phyloP scores from a whole-genome alignment of 2,113 vertebrate genomes.

The Bungarus multicinctus region DNA sequence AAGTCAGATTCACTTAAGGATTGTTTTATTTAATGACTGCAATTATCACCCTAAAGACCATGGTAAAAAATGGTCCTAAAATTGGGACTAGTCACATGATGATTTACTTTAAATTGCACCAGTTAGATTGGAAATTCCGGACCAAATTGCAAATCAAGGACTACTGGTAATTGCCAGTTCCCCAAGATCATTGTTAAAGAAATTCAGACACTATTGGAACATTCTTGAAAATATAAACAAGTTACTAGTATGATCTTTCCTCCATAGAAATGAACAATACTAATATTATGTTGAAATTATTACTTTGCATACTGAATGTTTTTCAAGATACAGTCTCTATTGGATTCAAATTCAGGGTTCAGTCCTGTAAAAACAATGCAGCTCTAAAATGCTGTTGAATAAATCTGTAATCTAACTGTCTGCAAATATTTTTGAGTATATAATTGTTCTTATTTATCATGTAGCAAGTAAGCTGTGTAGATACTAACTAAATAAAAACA shows the following conservation, averaged over 20 bases:
- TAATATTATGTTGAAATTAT: neutral
- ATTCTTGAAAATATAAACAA: neutral
- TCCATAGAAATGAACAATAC: neutral
- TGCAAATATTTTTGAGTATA: neutral
- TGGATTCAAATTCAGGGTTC: neutral
- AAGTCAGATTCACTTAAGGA: constrained; percentile 7
- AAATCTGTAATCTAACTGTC: neutral
- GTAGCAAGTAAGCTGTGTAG: neutral
- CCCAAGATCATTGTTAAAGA: neutral
- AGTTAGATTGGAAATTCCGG: neutral
- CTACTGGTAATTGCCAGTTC: neutral
- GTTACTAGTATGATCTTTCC: neutral
- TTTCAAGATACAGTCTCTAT: neutral
- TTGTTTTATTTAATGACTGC: neutral
- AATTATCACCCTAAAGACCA: neutral
- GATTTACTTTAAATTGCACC: neutral
- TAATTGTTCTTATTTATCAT: neutral
- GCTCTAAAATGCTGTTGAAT: neutral
- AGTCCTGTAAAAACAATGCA: neutral
- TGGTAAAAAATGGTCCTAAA: neutral
- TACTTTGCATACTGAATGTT: neutral
- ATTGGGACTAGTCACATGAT: neutral
- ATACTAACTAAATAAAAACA: neutral
- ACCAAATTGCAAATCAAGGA: neutral
- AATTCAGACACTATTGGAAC: constrained; percentile 19